A percentile compares a stretch with the other conserved stretches of the same genome.
phyloP scores from a whole-genome alignment of 1,140 invertebrate species.

The Scaptomyza montana region DNA sequence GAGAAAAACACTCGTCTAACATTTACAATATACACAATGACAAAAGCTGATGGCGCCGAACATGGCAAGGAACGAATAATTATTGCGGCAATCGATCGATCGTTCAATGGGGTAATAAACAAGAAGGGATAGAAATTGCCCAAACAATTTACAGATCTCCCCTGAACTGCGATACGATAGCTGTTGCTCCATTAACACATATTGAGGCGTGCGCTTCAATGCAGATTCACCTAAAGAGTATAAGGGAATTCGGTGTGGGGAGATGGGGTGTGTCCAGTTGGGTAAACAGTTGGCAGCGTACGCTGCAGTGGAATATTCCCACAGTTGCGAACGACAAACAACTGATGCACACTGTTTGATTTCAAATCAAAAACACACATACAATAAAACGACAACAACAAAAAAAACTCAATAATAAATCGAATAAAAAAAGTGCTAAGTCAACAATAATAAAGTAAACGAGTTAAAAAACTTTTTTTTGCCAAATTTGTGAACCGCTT shows the following conservation, averaged over 20 bases:
- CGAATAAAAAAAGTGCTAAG: constrained; percentile 67
- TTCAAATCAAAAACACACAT: constrained; percentile 55
- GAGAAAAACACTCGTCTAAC: constrained; percentile 30
- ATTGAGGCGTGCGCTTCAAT: constrained; percentile 52
- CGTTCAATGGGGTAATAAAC: constrained; percentile 16
- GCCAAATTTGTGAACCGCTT: constrained; percentile 33
- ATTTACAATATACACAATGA: background rate
- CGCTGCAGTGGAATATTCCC: constrained; percentile 78
- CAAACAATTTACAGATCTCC: constrained; percentile 56
- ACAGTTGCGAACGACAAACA: constrained; percentile 59
- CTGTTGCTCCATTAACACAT: constrained; percentile 78
- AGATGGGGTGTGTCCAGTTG: constrained; percentile 31
- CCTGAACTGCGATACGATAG: constrained; percentile 22
- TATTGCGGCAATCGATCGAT: constrained; percentile 60
- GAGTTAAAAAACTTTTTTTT: constrained; percentile 37
- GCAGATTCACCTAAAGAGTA: background rate
- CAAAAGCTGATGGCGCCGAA: constrained; percentile 44
- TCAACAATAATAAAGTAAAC: constrained; percentile 59
- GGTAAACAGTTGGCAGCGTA: constrained; percentile 53
- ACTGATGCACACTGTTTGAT: constrained; percentile 49
- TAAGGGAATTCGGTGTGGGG: background rate
- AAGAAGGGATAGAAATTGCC: constrained; percentile 26
- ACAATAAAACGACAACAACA: no score
- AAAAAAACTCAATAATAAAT: background rate
- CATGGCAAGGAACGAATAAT: constrained; percentile 61